Evolutionary conservation across 2,113 vertebrate genomes (phyloP).

Genomic region (Antechinus stuartii): DNA sequence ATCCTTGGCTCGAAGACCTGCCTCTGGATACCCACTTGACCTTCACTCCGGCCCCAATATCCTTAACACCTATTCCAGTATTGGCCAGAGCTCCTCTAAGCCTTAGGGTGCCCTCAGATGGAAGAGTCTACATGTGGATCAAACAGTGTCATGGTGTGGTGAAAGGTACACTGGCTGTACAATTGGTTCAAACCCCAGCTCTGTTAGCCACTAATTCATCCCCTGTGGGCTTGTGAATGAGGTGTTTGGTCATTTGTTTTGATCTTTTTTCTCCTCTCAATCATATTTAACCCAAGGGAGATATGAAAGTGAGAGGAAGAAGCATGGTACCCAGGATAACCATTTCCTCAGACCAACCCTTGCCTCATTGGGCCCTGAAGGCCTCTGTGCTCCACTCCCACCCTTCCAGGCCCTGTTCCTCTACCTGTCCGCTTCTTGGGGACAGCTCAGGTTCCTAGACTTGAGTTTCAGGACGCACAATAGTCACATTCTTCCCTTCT

Average conservation of each 20-base stretch:
- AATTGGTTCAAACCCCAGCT: not conserved
- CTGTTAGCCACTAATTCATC: not conserved
- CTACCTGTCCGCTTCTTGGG: conserved; percentile 58
- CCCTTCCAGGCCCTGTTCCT: conserved; percentile 52
- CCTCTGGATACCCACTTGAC: conserved; percentile 82
- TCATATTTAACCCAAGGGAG: not conserved
- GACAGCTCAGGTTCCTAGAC: conserved; percentile 71
- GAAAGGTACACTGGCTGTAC: not conserved
- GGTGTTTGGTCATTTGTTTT: not conserved
- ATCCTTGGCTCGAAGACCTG: conserved; percentile 54
- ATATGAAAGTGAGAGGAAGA: not conserved
- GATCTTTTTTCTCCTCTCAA: not conserved
- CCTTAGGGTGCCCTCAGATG: not conserved
- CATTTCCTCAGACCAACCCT: not conserved
- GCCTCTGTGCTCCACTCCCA: conserved; percentile 64
- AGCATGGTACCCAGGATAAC: not conserved
- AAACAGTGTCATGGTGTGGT: not conserved
- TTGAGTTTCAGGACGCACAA: conserved; percentile 80
- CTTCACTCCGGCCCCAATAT: conserved; percentile 33
- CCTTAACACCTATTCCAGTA: not conserved
- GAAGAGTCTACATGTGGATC: not conserved
- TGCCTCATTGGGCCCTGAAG: not conserved
- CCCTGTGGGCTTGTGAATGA: not conserved
- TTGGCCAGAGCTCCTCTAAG: not conserved
- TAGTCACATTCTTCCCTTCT: conserved; percentile 75